Percentiles rank a stretch among this genome's conserved stretches.
Conservation (phyloP, 1,140 invertebrate genomes). For the Venturia canescens region DNA sequence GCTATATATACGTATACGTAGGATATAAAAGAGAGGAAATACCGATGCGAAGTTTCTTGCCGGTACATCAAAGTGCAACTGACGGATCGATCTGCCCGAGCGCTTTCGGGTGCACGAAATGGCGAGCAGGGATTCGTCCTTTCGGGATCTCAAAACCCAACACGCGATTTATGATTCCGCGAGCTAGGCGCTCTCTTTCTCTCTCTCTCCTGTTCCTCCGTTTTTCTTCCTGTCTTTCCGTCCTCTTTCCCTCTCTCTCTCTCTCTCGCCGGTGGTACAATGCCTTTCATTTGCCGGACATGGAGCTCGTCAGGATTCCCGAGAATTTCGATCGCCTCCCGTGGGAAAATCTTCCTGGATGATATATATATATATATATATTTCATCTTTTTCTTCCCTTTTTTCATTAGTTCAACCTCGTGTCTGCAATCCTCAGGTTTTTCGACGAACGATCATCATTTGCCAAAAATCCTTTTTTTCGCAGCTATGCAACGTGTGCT, state of each 20-base stretch:
- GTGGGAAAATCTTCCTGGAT: slow-evolving; percentile 45
- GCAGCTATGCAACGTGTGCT: no score
- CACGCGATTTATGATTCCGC: slow-evolving; percentile 42
- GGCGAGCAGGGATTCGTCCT: slow-evolving; percentile 43
- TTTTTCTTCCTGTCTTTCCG: not conserved
- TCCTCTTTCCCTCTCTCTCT: not conserved
- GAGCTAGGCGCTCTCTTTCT: slow-evolving; percentile 19
- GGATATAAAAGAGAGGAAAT: slow-evolving; percentile 44
- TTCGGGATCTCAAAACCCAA: slow-evolving; percentile 26
- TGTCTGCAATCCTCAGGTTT: no score
- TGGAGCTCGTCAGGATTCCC: slow-evolving; percentile 41
- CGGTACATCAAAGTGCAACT: slow-evolving; percentile 56
- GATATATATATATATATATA: slow-evolving; percentile 21
- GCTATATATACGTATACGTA: not conserved
- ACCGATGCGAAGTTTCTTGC: slow-evolving; percentile 54
- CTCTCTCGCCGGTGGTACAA: slow-evolving; percentile 23
- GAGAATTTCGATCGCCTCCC: slow-evolving; percentile 48
- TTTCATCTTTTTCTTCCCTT: not conserved
- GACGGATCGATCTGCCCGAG: slow-evolving; percentile 53
- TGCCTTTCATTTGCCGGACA: slow-evolving; percentile 38
- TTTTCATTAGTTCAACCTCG: not conserved
- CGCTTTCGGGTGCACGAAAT: slow-evolving; percentile 46
- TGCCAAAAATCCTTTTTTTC: no score
- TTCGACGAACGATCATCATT: no score
- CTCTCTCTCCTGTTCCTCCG: not conserved